These are phyloP conservation scores for Leptoteleia sp. DNA, from an alignment of 1,140 invertebrate genomes.

Conservation along the genomic window DNA sequence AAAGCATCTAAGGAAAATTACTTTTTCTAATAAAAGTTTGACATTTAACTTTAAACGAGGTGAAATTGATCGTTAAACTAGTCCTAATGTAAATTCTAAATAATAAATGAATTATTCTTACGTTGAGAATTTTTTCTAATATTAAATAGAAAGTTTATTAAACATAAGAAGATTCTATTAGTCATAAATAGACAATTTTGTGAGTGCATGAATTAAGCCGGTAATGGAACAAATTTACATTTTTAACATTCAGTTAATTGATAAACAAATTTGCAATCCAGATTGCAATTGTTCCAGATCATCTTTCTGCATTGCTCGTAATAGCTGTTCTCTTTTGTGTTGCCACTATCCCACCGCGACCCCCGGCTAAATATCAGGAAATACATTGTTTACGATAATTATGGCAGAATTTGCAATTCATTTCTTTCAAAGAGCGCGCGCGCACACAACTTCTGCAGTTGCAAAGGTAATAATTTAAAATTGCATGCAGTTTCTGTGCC, in stretches of 20 bases:
- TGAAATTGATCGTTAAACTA: no score
- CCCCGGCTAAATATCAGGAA: constrained; percentile 37
- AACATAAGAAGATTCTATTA: no score
- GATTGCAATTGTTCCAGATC: constrained; percentile 11
- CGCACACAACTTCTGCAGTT: constrained; percentile 12
- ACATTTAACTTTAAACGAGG: no score
- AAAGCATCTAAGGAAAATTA: no score
- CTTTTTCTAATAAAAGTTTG: no score
- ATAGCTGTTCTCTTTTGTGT: constrained; percentile 6
- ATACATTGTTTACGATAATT: constrained; percentile 56
- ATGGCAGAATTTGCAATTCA: constrained; percentile 47
- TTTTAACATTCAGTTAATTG: constrained; percentile 12
- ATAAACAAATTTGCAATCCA: constrained; percentile 15
- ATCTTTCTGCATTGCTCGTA: not conserved
- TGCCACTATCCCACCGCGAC: not conserved
- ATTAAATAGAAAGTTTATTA: no score
- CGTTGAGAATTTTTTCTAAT: no score
- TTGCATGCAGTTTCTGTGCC: constrained; percentile 15
- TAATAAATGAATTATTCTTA: no score
- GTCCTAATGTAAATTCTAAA: no score
- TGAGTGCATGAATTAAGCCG: no score
- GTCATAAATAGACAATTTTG: no score
- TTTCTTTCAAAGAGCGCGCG: constrained; percentile 28
- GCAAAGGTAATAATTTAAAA: constrained; percentile 32
- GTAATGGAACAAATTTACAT: no score